Evolutionary conservation across 2,888 invertebrate genomes (phyloP).

Genomic region (Xanthostigma xanthostigma): DNA sequence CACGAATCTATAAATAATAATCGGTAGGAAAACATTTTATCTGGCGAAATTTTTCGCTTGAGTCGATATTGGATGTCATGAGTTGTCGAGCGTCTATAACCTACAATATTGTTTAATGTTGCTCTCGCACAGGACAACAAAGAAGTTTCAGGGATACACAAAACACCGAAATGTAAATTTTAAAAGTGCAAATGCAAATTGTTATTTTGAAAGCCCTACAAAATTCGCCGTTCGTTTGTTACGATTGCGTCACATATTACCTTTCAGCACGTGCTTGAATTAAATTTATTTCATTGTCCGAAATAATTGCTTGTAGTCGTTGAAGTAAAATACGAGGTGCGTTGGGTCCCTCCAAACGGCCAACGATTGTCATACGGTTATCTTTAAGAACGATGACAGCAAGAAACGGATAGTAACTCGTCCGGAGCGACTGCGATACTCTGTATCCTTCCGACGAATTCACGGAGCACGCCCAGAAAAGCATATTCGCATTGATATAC

Average conservation of each 20-base stretch:
- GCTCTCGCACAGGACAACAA: background rate
- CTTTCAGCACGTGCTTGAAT: conserved; percentile 76
- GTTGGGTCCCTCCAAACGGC: conserved; percentile 75
- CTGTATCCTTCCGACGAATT: conserved; percentile 82
- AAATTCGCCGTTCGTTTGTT: background rate
- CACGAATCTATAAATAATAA: background rate
- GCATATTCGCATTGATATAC: conserved; percentile 67
- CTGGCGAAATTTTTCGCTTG: too few species aligned
- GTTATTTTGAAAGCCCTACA: too few species aligned
- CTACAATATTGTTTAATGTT: conserved; percentile 7
- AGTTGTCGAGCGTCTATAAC: background rate
- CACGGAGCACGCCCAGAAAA: conserved; percentile 91
- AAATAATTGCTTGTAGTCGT: conserved; percentile 59
- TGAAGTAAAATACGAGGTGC: conserved; percentile 53
- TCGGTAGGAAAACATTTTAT: too few species aligned
- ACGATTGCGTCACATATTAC: conserved; percentile 26
- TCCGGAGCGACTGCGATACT: conserved; percentile 77
- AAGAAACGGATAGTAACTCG: conserved; percentile 70
- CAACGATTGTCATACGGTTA: conserved; percentile 86
- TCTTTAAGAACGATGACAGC: conserved; percentile 82
- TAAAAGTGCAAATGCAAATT: background rate
- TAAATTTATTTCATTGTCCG: conserved; percentile 76
- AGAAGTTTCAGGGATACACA: conserved; percentile 8
- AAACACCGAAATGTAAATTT: background rate
- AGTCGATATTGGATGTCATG: too few species aligned